Evolutionary conservation across 64 coral and sea anemone genomes (phyloP), one percentile per base, ranked within the genome.

Genomic region (Dendronephthya gigantea): DNA sequence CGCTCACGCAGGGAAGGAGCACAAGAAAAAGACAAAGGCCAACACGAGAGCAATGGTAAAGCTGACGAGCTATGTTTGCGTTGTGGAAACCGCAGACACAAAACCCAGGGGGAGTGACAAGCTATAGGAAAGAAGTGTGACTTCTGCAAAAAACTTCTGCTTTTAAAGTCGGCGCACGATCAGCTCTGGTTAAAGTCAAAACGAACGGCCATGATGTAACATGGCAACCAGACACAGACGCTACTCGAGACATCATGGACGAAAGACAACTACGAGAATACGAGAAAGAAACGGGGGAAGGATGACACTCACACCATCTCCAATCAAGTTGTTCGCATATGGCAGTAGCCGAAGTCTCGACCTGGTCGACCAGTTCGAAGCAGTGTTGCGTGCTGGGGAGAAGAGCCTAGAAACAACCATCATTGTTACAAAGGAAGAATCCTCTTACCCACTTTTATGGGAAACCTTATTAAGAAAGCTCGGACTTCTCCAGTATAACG

Each of bases 181-280:
- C 72, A 30, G 72, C 72, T 39, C 72, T 79, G 72, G 28, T 79
- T 33, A 2, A 79, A 79, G 25, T 33, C 25, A 79, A 35, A 79
- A 39, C 36, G 11, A 79, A 79, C 28, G 72, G 72, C 8, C 32
- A 74, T 25, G 9, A 74, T 19, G 32, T 74, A 35, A 74, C 72
- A 39, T 79, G 72, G 72, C 72, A 79, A 79, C 72, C 72, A 0
- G 72, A 79, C 68, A 74, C 68, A 74, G 68, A 28, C 68, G 68
- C 68, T 25, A 74, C 68, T 28, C 9, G 72, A 79, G 72, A 79
- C 72, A 79, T 79, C 72, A 79, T 79, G n/a, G 72, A 79, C 32
- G 72, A 79, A 79, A 1, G 72, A 79, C 72, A 79, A 8, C 0
- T 79, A 35, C 25, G 72, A 17, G 72, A 79, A 30, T 79, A 79